Evolutionary conservation across 2,113 vertebrate species (phyloP), one percentile per base, ranked within the genome.

Genomic region (Odocoileus virginianus): DNA sequence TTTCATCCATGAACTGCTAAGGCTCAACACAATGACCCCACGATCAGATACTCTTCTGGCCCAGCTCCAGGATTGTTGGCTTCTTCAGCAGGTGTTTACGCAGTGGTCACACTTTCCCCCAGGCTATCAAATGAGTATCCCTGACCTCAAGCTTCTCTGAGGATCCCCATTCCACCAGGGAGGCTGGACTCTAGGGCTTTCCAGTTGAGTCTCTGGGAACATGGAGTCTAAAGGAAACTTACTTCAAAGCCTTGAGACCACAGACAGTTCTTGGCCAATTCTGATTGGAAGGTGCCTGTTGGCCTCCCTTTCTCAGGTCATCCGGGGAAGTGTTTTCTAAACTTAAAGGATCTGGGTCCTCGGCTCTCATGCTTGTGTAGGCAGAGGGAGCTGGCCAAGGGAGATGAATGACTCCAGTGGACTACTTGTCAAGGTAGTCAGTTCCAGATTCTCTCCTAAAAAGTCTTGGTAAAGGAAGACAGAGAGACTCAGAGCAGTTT

Each of bases 401-500:
- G 23, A 61, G 30, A 61, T 17, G n/a, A 78, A 8, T 47, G 7
- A 17, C 67, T 88, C 58, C 27, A 64, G 3, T 7, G 40, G 81
- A 91, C 64, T 86, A 10, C 54, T 14, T 40, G 85, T 54, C 36
- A 87, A 25, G 27, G 23, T 40, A 7, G 54, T 81, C 3, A 0
- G 57, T 61, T 97, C 88, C 23, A 90, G 57, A 61, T 47, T 45
- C 17, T 61, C 84, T 55, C 27, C 64, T 91, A n/a, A 91, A 87
- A 64, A 64, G 30, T n/a, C 81, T 47, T 86, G 47, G 57, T 81
- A 81, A 74, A 58, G 87, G 86, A 47, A 94, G 76, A 81, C 10
- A 50, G 86, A 82, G 87, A 25, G 92, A 30, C 82, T 55, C 58
- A 57, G 57, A 76, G 30, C 67, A 82, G 76, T 82, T 89, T 79